Conservation (phyloP, 2,113 vertebrate species). For the Trochalopteron elliotii region DNA sequence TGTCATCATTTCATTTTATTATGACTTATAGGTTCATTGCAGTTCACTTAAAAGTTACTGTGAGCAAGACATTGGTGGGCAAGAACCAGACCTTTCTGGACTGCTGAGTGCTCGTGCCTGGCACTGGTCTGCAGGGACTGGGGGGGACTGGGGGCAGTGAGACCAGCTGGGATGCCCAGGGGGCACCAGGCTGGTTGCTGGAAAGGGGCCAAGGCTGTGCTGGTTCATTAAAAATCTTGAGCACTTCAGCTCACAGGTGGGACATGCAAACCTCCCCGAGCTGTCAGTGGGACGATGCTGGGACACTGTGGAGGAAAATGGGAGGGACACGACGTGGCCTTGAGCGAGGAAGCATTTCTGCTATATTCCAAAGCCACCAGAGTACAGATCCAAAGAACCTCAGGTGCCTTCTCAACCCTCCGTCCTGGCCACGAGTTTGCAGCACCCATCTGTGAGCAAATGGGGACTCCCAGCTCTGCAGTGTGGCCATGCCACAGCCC, state of each 20-base stretch:
- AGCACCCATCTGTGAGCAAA: background rate
- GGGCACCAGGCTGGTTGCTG: background rate
- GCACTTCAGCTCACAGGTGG: background rate
- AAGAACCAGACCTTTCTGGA: background rate
- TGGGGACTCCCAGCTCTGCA: accelerated
- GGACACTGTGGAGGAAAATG: background rate
- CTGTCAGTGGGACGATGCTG: accelerated
- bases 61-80: background rate
- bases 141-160: accelerated
- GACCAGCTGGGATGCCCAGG: background rate
- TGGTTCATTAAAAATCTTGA: background rate
- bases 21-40: constrained; percentile 73
- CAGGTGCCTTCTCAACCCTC: background rate
- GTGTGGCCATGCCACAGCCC: accelerated
- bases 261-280: accelerated
- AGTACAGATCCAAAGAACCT: background rate
- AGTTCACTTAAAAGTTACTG: constrained; percentile 53
- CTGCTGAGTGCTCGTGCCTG: accelerated
- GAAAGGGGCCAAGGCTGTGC: background rate
- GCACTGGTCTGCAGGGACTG: background rate
- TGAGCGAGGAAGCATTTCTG: background rate
- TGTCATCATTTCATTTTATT: constrained; percentile 75
- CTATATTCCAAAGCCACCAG: background rate
- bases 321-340: background rate
- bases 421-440: background rate